Conservation (phyloP, 2,888 invertebrate species). For the Griposia aprilina region DNA sequence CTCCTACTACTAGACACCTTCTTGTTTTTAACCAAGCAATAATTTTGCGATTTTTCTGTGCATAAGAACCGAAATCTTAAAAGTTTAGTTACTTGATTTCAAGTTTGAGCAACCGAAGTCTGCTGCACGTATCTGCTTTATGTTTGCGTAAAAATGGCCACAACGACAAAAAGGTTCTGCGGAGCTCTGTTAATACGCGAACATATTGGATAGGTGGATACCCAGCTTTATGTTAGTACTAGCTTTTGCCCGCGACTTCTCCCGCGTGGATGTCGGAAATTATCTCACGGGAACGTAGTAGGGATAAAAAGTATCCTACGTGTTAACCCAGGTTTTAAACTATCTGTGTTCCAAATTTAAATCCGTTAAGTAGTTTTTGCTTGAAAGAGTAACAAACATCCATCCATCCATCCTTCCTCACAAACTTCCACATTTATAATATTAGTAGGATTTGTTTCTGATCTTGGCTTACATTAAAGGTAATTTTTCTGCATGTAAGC, state of each 20-base stretch:
- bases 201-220: not conserved
- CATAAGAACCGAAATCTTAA: not conserved
- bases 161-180: not conserved
- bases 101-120: not conserved
- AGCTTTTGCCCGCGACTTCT: no score
- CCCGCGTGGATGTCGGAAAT: no score
- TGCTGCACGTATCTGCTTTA: not conserved
- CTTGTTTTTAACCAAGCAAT: not conserved
- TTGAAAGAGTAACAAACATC: no score
- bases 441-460: conserved; percentile 20
- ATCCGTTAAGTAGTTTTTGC: no score
- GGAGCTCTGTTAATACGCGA: not conserved
- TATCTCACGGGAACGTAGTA: no score
- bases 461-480: conserved; percentile 17
- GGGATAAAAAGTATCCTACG: no score
- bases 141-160: not conserved
- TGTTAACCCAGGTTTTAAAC: no score
- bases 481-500: conserved; percentile 15
- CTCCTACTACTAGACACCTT: not conserved
- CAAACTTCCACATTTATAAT: no score
- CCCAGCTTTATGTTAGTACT: conserved; percentile 19
- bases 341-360: no score
- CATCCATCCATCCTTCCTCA: no score
- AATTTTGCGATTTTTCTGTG: not conserved
- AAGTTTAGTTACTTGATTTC: not conserved